Conservation (phyloP, 1,140 invertebrate species). For the Penaeus indicus region DNA sequence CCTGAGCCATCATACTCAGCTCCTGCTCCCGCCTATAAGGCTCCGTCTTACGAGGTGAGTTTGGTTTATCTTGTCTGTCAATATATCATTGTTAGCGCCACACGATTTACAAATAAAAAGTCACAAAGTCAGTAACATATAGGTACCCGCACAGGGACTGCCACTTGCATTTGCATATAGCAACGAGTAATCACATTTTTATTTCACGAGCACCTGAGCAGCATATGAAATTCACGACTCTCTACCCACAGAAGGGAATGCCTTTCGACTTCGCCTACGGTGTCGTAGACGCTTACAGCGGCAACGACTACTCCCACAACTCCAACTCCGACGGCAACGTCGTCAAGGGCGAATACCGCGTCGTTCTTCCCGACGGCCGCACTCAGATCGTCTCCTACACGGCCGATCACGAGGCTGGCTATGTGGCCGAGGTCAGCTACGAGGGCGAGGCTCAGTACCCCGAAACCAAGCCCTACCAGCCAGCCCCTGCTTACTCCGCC, state of each 20-base stretch:
- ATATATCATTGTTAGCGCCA: not conserved
- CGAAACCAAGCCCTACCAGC: not conserved
- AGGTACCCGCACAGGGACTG: too few relatives aligned
- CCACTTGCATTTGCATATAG: not conserved
- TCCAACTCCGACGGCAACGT: constrained; percentile 33
- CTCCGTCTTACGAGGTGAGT: constrained; percentile 36
- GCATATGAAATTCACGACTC: not conserved
- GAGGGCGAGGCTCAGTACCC: constrained; percentile 48
- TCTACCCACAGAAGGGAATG: constrained; percentile 37
- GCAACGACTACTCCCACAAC: constrained; percentile 32
- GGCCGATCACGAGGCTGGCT: constrained; percentile 30
- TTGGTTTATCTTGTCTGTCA: too few relatives aligned
- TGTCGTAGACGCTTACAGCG: constrained; percentile 18
- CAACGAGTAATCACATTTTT: not conserved
- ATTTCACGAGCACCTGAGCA: not conserved
- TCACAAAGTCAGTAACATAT: not conserved
- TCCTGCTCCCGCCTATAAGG: constrained; percentile 20
- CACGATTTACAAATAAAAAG: not conserved
- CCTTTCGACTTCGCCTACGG: constrained; percentile 46
- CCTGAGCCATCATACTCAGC: constrained; percentile 24
- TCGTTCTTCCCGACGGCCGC: constrained; percentile 43
- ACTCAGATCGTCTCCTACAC: constrained; percentile 43
- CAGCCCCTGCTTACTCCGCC: not conserved
- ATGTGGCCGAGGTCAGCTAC: constrained; percentile 40
- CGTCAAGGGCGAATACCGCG: constrained; percentile 40